A percentile compares a stretch with the other conserved stretches of the same genome.
phyloP scores from a whole-genome alignment of 2,888 invertebrate genomes.

The Hecatera dysodea region DNA sequence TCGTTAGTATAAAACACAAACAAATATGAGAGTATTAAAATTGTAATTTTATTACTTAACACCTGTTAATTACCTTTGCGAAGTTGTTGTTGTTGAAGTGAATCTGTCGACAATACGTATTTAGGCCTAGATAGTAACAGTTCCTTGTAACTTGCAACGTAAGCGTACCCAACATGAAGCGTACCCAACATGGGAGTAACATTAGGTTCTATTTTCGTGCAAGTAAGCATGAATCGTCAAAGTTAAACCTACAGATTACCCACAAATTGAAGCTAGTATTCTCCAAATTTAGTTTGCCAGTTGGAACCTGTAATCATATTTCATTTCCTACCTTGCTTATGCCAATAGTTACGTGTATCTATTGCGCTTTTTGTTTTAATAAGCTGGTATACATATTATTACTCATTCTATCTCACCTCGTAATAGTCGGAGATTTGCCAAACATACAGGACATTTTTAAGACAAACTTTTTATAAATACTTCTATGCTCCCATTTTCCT shows the following conservation, averaged over 20 bases:
- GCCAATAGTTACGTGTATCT: background rate
- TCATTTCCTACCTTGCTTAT: slow-evolving; percentile 29
- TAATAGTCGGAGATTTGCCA: background rate
- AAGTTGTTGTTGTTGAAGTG: background rate
- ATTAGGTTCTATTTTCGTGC: slow-evolving; percentile 11
- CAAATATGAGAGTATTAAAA: background rate
- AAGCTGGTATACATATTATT: too few relatives aligned
- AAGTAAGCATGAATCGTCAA: slow-evolving; percentile 16
- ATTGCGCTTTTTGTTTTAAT: background rate
- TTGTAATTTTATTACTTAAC: slow-evolving; percentile 2
- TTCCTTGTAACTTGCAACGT: background rate
- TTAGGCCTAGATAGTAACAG: slow-evolving; percentile 15
- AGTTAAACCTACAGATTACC: slow-evolving; percentile 4
- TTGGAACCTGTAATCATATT: slow-evolving; percentile 21
- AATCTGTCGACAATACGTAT: slow-evolving; percentile 13
- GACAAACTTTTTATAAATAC: too few relatives aligned
- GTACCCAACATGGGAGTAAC: background rate
- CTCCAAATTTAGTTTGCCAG: too few relatives aligned
- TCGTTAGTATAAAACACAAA: slow-evolving; percentile 18
- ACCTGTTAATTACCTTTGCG: slow-evolving; percentile 32
- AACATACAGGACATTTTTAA: background rate
- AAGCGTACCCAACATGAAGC: slow-evolving; percentile 8
- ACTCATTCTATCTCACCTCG: background rate
- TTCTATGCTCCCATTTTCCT: too few relatives aligned
- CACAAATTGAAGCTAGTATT: background rate